Evolutionary conservation across 2,797 vertebrate genomes (phyloP).

Genomic region (Potorous gilbertii): DNA sequence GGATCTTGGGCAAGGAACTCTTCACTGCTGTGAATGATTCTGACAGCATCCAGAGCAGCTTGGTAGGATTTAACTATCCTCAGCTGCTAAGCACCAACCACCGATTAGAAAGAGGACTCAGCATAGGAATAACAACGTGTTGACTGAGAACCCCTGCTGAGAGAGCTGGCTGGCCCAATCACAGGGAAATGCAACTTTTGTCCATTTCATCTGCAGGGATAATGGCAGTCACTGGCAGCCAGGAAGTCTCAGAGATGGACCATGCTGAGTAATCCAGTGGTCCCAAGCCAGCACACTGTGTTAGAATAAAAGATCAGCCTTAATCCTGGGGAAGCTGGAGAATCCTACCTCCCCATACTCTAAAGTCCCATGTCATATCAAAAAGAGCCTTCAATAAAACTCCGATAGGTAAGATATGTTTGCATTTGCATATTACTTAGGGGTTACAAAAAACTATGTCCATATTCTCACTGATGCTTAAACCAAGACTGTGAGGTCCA

Average conservation of each 20-base stretch:
- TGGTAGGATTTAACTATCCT: conserved; percentile 36
- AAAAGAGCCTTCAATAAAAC: neutral
- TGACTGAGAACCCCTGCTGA: neutral
- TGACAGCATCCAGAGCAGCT: neutral
- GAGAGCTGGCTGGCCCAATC: neutral
- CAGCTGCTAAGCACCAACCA: conserved; percentile 31
- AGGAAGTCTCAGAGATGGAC: neutral
- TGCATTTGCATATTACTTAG: neutral
- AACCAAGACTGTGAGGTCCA: neutral
- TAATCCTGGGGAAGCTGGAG: neutral
- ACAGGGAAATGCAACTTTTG: rapidly evolving
- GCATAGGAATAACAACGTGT: neutral
- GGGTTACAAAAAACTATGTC: neutral
- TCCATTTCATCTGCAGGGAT: neutral
- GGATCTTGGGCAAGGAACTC: conserved; percentile 30
- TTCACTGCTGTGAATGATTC: conserved; percentile 33
- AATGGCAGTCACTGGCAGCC: neutral
- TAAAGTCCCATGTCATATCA: neutral
- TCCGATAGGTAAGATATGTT: neutral
- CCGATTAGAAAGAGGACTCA: neutral
- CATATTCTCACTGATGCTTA: neutral
- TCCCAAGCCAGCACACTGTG: neutral
- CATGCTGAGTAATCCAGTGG: neutral
- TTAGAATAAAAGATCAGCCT: neutral
- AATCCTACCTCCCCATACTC: neutral